Evolutionary conservation across 2,888 invertebrate genomes (phyloP), one percentile per base, ranked within the genome.

Genomic region (Watsonalla cultraria): DNA sequence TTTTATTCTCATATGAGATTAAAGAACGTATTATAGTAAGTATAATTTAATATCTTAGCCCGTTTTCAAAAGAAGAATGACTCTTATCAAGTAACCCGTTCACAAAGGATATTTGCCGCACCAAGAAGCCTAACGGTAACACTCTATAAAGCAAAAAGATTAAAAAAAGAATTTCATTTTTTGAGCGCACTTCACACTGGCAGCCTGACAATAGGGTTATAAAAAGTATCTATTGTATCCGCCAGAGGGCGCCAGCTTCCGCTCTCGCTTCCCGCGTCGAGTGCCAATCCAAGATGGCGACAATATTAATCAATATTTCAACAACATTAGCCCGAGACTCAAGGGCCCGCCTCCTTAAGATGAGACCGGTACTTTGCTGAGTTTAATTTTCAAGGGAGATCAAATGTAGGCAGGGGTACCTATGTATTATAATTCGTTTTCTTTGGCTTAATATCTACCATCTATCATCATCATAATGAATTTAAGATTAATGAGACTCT

Each of bases 291-390:
- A 84, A 84, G 68, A 86, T 84, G 90, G 88, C 88, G 84, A 90
- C 90, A 91, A 91, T 90, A 91, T 91, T 90, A 91, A 91, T 91
- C 91, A 91, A 91, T 91, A 86, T 91, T 91, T 91, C 90, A 91
- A 91, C 88, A 91, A 91, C 79, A 91, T 81, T 80, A 80, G 78
- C 78, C 61, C 67, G 73, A 68, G 66, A 59, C 62, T 71, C 59
- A 70, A 82, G 83, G 64, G 78, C 64, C 62, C 61, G 65, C 62
- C 78, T 78, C 64, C 82, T 86, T 68, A 78, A 84, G 78, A 84
- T 74, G 81, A 83, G 74, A 81, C 82, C 72, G 68, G 80, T 80
- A 82, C 85, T 83, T 72, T 70, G 71, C 75, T 72, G 76, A 73
- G 54, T 66, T 62, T 61, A 62, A 51, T 54, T 58, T 57, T 52